Evolutionary conservation across 2,113 vertebrate genomes (phyloP).

Genomic region (Tringa solitaria): DNA sequence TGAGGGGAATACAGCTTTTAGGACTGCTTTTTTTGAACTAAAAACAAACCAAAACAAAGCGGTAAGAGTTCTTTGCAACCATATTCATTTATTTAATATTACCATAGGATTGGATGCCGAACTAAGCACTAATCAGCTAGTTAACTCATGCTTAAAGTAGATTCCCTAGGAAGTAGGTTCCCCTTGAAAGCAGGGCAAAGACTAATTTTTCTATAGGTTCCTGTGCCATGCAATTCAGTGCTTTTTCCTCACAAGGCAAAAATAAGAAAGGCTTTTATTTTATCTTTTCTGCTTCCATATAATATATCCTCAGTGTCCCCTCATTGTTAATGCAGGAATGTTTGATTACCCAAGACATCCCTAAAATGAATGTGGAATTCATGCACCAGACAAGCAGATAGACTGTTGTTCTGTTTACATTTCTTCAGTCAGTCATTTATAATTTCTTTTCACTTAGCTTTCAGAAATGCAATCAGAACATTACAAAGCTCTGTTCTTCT

Average conservation of each 20-base stretch:
- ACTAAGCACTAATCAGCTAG: neutral
- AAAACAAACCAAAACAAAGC: neutral
- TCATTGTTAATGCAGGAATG: neutral
- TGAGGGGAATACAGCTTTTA: neutral
- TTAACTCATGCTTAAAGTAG: neutral
- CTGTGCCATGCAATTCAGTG: neutral
- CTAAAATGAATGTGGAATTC: neutral
- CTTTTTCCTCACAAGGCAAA: neutral
- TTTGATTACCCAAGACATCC: constrained; percentile 20
- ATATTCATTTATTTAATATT: neutral
- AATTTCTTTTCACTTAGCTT: constrained; percentile 16
- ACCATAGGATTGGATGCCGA: neutral
- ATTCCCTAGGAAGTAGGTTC: neutral
- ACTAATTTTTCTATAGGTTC: neutral
- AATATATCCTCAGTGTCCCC: neutral
- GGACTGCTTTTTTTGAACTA: neutral
- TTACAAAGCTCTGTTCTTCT: neutral
- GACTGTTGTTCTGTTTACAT: neutral
- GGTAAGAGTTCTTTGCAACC: neutral
- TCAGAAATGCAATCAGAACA: constrained; percentile 23
- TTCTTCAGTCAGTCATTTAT: constrained; percentile 7
- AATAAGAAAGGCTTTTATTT: neutral
- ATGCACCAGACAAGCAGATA: neutral
- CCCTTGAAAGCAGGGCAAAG: neutral
- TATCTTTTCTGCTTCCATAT: neutral